These are phyloP conservation scores for Drosophila neonasuta DNA, from an alignment of 2,888 invertebrate genomes.

Conservation along the genomic window DNA sequence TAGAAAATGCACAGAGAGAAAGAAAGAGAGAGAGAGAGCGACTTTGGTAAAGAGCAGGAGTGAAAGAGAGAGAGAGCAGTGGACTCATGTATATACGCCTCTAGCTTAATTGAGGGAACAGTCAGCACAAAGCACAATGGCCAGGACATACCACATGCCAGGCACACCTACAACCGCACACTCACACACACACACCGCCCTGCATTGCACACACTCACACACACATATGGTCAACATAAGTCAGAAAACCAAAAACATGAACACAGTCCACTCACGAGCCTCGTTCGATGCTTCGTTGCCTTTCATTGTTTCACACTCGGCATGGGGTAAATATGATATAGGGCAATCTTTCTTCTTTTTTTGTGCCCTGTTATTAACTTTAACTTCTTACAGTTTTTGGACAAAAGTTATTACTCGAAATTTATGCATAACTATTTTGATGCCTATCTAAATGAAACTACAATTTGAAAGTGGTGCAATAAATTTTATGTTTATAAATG, in stretches of 20 bases:
- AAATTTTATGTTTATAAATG: neutral
- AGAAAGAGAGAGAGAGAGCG: neutral
- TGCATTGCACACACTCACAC: conserved; percentile 9
- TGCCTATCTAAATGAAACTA: neutral
- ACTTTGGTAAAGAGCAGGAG: neutral
- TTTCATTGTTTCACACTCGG: conserved; percentile 35
- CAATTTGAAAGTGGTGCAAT: neutral
- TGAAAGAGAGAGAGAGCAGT: neutral
- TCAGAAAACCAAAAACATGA: conserved; percentile 47
- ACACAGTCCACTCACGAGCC: conserved; percentile 27
- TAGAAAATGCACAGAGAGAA: conserved; percentile 42
- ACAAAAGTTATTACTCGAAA: neutral
- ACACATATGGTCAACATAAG: conserved; percentile 65
- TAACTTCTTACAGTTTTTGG: conserved; percentile 1
- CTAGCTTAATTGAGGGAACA: conserved; percentile 56
- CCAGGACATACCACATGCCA: conserved; percentile 38
- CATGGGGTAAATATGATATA: neutral
- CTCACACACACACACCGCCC: conserved; percentile 10
- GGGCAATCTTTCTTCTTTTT: neutral
- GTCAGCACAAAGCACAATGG: conserved; percentile 56
- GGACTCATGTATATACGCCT: conserved; percentile 35
- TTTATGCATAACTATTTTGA: neutral
- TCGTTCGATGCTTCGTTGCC: conserved; percentile 6
- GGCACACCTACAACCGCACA: conserved; percentile 6
- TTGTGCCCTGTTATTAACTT: neutral